These are phyloP conservation scores for Lipophrys pholis DNA, from an alignment of 2,113 vertebrate genomes.

Conservation along the genomic window DNA sequence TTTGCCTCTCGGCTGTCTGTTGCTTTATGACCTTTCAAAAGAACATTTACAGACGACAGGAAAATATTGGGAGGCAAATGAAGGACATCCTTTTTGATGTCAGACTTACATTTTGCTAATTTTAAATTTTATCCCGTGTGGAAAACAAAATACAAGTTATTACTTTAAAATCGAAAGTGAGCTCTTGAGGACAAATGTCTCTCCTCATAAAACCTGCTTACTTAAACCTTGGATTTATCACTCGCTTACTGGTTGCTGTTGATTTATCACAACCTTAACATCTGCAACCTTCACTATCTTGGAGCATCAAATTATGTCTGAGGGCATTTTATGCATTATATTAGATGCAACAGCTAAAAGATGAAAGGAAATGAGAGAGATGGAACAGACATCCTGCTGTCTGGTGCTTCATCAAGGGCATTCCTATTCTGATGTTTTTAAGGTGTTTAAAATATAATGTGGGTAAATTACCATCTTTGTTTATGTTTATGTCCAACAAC, in stretches of 20 bases:
- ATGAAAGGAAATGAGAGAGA: constrained; percentile 14
- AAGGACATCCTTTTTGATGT: background rate
- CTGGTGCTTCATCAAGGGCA: too few relatives aligned
- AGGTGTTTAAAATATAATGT: background rate
- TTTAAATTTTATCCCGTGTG: background rate
- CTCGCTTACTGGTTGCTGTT: background rate
- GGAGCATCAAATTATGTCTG: constrained; percentile 2
- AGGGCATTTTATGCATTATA: background rate
- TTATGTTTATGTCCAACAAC: too few relatives aligned
- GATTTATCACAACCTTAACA: background rate
- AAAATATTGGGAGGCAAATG: background rate
- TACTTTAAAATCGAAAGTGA: background rate
- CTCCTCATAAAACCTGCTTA: background rate
- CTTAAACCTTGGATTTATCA: background rate
- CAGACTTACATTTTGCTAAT: background rate
- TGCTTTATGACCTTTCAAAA: background rate
- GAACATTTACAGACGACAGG: background rate
- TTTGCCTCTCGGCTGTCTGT: background rate
- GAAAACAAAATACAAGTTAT: background rate
- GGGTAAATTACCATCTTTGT: background rate
- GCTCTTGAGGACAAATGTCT: background rate
- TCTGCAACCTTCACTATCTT: background rate
- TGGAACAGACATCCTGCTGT: background rate
- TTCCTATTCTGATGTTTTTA: background rate
- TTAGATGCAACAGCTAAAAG: background rate